Evolutionary conservation across 2,888 invertebrate species (phyloP).

Genomic region (Leptinotarsa haldemani): DNA sequence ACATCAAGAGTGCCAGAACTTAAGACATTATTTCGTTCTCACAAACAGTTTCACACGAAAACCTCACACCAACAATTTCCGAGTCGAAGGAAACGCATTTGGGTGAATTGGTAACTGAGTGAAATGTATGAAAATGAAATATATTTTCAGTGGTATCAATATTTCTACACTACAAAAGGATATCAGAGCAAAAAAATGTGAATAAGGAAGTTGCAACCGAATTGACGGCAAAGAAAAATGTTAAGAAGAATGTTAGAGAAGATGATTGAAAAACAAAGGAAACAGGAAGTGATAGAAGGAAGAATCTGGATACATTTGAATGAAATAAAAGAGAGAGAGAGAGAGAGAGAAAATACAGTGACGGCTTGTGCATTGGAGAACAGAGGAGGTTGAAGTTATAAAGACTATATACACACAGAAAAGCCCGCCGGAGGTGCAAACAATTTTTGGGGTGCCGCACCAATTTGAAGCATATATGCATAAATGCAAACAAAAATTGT

Average conservation of each 20-base stretch:
- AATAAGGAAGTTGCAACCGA: slow-evolving; percentile 9
- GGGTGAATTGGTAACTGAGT: not conserved
- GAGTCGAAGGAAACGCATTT: slow-evolving; percentile 12
- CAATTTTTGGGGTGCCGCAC: no score
- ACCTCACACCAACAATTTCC: slow-evolving; percentile 16
- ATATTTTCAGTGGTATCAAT: not conserved
- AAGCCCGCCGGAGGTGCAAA: no score
- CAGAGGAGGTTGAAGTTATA: no score
- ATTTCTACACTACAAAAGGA: not conserved
- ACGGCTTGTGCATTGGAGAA: no score
- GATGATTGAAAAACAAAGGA: not conserved
- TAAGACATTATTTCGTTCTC: slow-evolving; percentile 15
- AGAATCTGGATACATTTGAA: not conserved
- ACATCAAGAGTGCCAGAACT: slow-evolving; percentile 9
- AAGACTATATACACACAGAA: no score
- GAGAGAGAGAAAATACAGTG: no score
- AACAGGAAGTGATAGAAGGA: not conserved
- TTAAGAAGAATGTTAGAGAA: not conserved
- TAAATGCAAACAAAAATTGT: no score
- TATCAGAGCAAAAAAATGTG: not conserved
- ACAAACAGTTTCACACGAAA: slow-evolving; percentile 12
- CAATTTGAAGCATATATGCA: no score
- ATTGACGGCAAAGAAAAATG: slow-evolving; percentile 42
- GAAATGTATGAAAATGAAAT: not conserved
- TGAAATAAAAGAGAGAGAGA: not conserved